Evolutionary conservation across 2,888 invertebrate species (phyloP).

Genomic region (Gari tellinella): DNA sequence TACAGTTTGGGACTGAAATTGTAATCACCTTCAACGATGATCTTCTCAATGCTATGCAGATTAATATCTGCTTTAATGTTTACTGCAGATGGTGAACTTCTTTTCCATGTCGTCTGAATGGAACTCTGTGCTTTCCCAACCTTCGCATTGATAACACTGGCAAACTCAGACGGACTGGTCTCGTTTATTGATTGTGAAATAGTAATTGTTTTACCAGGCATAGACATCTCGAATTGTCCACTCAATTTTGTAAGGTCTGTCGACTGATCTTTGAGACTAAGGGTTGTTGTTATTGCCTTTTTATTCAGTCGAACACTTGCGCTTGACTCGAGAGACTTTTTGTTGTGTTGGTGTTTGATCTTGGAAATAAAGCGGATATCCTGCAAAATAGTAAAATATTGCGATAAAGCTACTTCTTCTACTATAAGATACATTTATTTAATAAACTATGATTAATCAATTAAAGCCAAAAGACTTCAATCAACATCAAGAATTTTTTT

Average conservation of each 20-base stretch:
- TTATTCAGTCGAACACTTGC: conserved; percentile 58
- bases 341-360: conserved; percentile 63
- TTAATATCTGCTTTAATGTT: conserved; percentile 62
- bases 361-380: conserved; percentile 60
- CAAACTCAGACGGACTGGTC: conserved; percentile 54
- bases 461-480: too few species aligned
- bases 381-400: conserved; percentile 63
- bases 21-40: conserved; percentile 55
- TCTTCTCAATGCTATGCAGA: conserved; percentile 48
- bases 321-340: conserved; percentile 58
- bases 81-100: conserved; percentile 34
- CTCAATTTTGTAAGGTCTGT: conserved; percentile 51
- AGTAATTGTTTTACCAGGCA: conserved; percentile 66
- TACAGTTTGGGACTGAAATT: conserved; percentile 58
- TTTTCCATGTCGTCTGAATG: conserved; percentile 57
- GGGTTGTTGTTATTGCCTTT: conserved; percentile 53
- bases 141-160: conserved; percentile 56
- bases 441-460: too few species aligned
- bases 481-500: too few species aligned
- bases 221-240: conserved; percentile 62
- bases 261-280: conserved; percentile 64
- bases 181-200: conserved; percentile 65
- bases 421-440: too few species aligned
- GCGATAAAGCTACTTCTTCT: too few species aligned
- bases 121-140: conserved; percentile 55